Percentiles rank a stretch among this genome's conserved stretches.
phyloP scores from a whole-genome alignment of 2,113 vertebrate genomes.

The Podilymbus podiceps region DNA sequence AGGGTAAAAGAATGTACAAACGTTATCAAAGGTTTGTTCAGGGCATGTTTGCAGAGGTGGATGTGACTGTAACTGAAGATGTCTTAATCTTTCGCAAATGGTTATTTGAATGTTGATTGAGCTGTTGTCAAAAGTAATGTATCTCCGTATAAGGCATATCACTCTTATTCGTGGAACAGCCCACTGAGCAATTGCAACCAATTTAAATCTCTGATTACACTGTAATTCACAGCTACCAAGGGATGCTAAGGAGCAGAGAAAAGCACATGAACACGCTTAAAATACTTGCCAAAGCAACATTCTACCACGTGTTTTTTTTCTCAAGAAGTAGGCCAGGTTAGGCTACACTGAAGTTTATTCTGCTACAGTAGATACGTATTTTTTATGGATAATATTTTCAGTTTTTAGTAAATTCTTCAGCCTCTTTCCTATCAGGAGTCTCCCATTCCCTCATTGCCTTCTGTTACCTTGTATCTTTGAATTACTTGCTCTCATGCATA shows the following conservation, averaged over 20 bases:
- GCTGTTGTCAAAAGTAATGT: not conserved
- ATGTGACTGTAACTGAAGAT: not conserved
- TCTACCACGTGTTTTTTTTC: not conserved
- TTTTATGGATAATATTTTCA: not conserved
- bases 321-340: not conserved
- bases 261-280: not conserved
- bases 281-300: not conserved
- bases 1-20: not conserved
- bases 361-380: not conserved
- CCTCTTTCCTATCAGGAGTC: not conserved
- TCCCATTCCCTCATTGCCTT: not conserved
- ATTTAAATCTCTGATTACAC: not conserved
- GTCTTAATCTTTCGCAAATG: not conserved
- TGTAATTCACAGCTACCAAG: not conserved
- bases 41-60: not conserved
- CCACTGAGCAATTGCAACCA: not conserved
- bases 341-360: not conserved
- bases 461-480: not conserved
- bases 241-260: not conserved
- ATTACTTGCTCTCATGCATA: not conserved
- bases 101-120: not conserved
- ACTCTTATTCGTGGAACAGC: not conserved
- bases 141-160: not conserved
- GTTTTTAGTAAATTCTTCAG: not conserved
- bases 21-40: not conserved